phyloP scores from a whole-genome alignment of 2,888 invertebrate genomes.

The Electrophaes corylata region DNA sequence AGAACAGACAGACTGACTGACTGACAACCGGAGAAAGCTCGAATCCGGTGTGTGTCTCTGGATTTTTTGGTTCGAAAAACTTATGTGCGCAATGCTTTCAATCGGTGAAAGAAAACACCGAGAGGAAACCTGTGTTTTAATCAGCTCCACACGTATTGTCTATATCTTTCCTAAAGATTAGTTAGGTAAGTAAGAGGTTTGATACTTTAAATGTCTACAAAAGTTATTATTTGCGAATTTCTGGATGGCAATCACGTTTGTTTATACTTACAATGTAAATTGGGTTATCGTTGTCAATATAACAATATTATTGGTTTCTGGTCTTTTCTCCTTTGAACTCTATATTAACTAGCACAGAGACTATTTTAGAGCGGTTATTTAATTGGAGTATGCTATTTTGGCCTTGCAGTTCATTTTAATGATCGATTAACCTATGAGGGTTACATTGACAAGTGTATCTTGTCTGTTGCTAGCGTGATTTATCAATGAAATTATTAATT shows the following conservation, averaged over 20 bases:
- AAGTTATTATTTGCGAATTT: neutral
- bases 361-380: neutral
- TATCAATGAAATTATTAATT: neutral
- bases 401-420: constrained; percentile 13
- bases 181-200: too few relatives aligned
- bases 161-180: too few relatives aligned
- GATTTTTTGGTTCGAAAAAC: too few relatives aligned
- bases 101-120: too few relatives aligned
- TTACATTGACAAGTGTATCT: neutral
- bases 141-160: too few relatives aligned
- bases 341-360: neutral
- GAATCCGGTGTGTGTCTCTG: too few relatives aligned
- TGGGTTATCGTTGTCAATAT: constrained; percentile 24
- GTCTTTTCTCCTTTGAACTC: neutral
- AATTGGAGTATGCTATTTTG: constrained; percentile 10
- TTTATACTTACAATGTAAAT: constrained; percentile 22
- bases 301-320: neutral
- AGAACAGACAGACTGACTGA: too few relatives aligned
- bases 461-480: neutral
- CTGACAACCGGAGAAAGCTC: too few relatives aligned
- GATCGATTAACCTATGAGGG: neutral
- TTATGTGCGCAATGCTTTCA: too few relatives aligned
- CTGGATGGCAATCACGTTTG: neutral
- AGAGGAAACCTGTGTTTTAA: too few relatives aligned
- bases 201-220: too few relatives aligned